Evolutionary conservation across 2,797 vertebrate genomes (phyloP).

Genomic region (Emydoidea blandingii): DNA sequence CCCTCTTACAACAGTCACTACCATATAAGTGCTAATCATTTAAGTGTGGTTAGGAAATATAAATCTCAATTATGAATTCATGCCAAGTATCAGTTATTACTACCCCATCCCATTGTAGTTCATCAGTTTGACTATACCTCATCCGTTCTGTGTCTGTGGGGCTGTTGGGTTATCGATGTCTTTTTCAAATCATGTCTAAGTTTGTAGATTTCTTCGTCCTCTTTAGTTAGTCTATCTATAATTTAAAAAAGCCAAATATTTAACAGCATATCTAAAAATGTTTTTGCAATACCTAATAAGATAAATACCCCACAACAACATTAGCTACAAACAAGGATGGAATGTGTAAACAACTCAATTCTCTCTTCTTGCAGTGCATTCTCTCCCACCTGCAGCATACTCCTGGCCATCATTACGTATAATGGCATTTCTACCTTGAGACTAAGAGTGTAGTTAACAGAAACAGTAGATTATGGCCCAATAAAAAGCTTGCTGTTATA

Average conservation of each 20-base stretch:
- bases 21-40: slow-evolving; percentile 52
- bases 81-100: slow-evolving; percentile 50
- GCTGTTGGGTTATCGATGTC: slow-evolving; percentile 91
- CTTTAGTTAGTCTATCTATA: slow-evolving; percentile 92
- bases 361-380: neutral
- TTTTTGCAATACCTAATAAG: neutral
- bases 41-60: slow-evolving; percentile 44
- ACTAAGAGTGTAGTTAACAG: neutral
- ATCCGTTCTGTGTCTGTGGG: slow-evolving; percentile 83
- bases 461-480: neutral
- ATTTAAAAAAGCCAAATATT: slow-evolving; percentile 8
- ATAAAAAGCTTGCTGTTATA: neutral
- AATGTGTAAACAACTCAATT: neutral
- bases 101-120: slow-evolving; percentile 39
- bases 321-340: neutral
- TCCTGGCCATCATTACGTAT: neutral
- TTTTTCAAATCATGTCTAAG: slow-evolving; percentile 94
- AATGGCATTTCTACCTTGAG: neutral
- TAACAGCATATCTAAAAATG: neutral
- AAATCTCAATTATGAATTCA: neutral
- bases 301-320: neutral
- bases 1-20: slow-evolving; percentile 28
- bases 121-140: slow-evolving; percentile 84
- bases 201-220: slow-evolving; percentile 98
- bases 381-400: neutral